Evolutionary conservation across 2,797 vertebrate species (phyloP), one percentile per base, ranked within the genome.

Genomic region (Lacerta viridis): DNA sequence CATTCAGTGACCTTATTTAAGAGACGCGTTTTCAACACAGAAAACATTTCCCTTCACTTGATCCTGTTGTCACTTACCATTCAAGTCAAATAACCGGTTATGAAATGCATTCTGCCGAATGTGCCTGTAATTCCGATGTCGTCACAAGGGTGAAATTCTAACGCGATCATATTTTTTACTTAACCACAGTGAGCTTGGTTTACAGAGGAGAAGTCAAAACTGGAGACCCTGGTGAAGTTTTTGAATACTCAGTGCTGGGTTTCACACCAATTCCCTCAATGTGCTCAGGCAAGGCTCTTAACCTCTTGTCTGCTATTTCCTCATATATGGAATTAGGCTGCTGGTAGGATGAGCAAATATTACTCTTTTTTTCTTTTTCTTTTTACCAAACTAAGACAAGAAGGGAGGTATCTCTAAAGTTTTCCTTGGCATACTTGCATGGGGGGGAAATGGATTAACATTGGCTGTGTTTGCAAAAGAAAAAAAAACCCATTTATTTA

Each of bases 41-140:
- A 76, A 85, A 81, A 36, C 27, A 43, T 59, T 90, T 66, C 77
- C 59, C 29, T 87, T 81, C 33, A 81, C 41, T 89, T 77, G 18
- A 41, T 82, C 72, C 18, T 55, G 61, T 80, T 87, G 82, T 81
- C 59, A 43, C 33, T 29, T 77, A 33, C 10, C 23, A 76, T 71
- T 80, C 68, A 50, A 80, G 68, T 78, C 80, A 86, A 83, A 74
- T 15, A 80, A 36, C 50, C 29, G 17, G 55, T 69, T 80, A 64
- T 33, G 84, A 80, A 59, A 81, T 33, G n/a, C 27, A 76, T 80
- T 80, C 79, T 69, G 39, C n/a, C 29, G 18, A 76, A 33, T 4
- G 13, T 76, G 4, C n/a, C 82, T 68, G 4, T 33, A 43, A 6
- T 59, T 78, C 39, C 20, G 6, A 11, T 66, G 36, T 68, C 55